Base-by-base conservation (phyloP, 2,888 invertebrate species). In the Stenolophus ochropezus region DNA sequence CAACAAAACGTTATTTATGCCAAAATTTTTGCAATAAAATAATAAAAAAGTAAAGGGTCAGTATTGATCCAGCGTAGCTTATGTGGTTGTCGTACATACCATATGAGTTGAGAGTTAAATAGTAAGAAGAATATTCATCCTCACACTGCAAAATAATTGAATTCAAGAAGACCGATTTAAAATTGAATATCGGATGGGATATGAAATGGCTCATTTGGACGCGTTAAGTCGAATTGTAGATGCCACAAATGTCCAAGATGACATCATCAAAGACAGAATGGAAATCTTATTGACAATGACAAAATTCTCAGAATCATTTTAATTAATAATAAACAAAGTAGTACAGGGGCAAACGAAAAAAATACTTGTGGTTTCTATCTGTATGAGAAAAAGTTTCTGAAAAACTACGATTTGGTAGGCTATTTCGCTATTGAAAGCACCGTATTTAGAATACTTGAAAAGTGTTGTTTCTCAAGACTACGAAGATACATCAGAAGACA, bases 191-290 rank as follows among this genome's bases (percentile, higher is more conserved):
- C 69, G 80, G 56, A n/a, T 49, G 6, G 86, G 85, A 4, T 82
- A 84, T 8, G 47, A 79, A 5, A 85, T 86, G 83, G 47, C 23
- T 2, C 85, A 85, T 78, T 85, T 84, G 1, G 86, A 86, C 81
- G 82, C 83, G 0, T 58, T 86, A 6, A 84, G 84, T 49, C 65
- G 85, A 80, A 80, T 65, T 4, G 79, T 74, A 11, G 79, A 76
- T 18, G 75, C 27, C 5, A 5, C 5, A 8, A 83, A 76, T 0
- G 82, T 82, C 1, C 74, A 78, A 3, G 78, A 82, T 18, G 69
- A 53, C 8, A 23, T 83, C 3, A 16, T 78, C 2, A 71, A 75
- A 16, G n/a, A n/a, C n/a, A 61, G 82, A 51, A 6, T 83, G 6
- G 56, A 74, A 5, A 77, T 84, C n/a, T 23, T 83, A 14, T 42